phyloP scores from a whole-genome alignment of 2,797 vertebrate genomes.

The Syncerus caffer region DNA sequence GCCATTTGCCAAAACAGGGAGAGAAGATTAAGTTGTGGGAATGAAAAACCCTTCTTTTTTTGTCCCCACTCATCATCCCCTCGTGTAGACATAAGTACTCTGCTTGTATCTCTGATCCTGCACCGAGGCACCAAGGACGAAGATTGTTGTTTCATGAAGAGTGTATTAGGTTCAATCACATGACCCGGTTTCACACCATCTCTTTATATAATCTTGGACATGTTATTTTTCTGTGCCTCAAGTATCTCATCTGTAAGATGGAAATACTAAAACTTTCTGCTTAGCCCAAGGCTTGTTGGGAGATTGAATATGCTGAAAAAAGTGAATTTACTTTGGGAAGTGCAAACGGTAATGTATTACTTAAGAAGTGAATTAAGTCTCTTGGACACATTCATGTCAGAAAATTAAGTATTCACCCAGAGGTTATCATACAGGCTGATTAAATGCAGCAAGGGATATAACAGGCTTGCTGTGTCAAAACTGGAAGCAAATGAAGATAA shows the following conservation, averaged over 20 bases:
- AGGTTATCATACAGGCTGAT: neutral
- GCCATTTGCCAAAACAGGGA: neutral
- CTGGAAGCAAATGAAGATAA: neutral
- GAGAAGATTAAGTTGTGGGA: neutral
- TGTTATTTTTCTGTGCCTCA: neutral
- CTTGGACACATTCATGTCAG: neutral
- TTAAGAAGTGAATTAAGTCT: conserved; percentile 23
- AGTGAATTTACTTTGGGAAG: neutral
- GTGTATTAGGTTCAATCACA: neutral
- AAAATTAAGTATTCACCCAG: neutral
- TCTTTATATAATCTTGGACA: neutral
- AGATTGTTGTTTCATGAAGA: neutral
- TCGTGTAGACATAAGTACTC: neutral
- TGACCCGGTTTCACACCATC: neutral
- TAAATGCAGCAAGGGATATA: neutral
- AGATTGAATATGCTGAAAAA: neutral
- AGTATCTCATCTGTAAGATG: conserved; percentile 29
- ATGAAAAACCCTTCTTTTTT: neutral
- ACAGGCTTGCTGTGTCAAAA: neutral
- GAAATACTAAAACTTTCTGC: neutral
- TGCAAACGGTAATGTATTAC: neutral
- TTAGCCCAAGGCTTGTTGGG: neutral
- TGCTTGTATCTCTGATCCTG: neutral
- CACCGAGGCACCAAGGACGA: neutral
- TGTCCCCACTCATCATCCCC: neutral